Conservation (phyloP, 2,888 invertebrate species). For the Tachina fera region DNA sequence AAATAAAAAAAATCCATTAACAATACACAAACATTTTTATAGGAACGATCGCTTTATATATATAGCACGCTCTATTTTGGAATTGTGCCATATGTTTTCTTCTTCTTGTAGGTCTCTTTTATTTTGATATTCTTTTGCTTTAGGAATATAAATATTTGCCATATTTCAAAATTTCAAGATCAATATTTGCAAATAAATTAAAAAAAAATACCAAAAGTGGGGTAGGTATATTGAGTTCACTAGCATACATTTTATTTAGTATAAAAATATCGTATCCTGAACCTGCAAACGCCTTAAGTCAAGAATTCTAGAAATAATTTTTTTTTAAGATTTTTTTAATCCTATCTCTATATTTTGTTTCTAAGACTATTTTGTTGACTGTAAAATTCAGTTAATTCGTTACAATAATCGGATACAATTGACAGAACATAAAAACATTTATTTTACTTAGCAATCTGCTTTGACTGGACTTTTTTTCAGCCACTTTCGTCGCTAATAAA, state of each 20-base stretch:
- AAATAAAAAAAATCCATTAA: not conserved
- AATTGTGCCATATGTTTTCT: conserved; percentile 44
- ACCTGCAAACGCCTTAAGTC: too few relatives aligned
- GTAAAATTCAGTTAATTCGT: too few relatives aligned
- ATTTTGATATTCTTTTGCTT: not conserved
- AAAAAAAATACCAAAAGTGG: not conserved
- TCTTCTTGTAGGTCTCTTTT: not conserved
- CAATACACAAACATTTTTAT: not conserved
- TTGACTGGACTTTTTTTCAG: too few relatives aligned
- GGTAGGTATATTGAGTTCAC: conserved; percentile 2
- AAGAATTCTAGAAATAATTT: too few relatives aligned
- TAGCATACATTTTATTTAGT: not conserved
- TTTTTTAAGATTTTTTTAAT: too few relatives aligned
- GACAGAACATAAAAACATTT: too few relatives aligned
- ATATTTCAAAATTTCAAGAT: conserved; percentile 29
- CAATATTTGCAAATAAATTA: conserved; percentile 23
- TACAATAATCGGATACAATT: too few relatives aligned
- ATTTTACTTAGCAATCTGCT: too few relatives aligned
- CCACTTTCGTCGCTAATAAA: too few relatives aligned
- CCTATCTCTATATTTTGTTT: too few relatives aligned
- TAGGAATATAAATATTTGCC: conserved; percentile 1
- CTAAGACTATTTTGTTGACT: too few relatives aligned
- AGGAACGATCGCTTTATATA: conserved; percentile 3
- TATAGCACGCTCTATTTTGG: conserved; percentile 52
- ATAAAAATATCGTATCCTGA: not conserved